Evolutionary conservation across 30 jellyfish, hydroid and myxozoan species (phyloP).

Genomic region (Chironex yamaguchii): DNA sequence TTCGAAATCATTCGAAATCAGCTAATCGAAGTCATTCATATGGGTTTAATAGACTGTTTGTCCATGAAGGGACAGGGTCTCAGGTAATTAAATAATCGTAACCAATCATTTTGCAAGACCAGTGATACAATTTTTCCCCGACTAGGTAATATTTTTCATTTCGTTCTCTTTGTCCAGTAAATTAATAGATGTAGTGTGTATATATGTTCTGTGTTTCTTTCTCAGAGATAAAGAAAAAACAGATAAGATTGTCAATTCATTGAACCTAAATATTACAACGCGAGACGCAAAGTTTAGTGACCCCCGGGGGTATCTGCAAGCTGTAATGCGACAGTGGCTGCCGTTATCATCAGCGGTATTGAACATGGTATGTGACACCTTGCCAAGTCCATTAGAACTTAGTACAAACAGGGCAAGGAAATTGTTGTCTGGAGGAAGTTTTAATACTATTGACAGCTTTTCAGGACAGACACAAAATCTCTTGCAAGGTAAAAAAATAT

Average conservation of each 20-base stretch:
- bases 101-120: too few species aligned
- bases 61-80: too few species aligned
- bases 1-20: too few species aligned
- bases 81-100: too few species aligned
- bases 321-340: conserved; percentile 96
- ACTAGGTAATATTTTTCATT: too few species aligned
- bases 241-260: conserved; percentile 76
- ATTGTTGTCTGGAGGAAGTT: conserved; percentile 81
- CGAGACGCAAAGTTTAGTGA: conserved; percentile 82
- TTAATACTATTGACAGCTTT: conserved; percentile 73
- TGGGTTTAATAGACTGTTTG: too few species aligned
- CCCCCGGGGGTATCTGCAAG: conserved; percentile 75
- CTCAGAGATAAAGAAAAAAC: conserved; percentile 87
- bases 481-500: conserved; percentile 45
- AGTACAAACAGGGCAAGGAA: conserved; percentile 78
- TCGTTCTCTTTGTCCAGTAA: too few species aligned
- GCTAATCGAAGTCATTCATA: too few species aligned
- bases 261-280: conserved; percentile 83
- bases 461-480: conserved; percentile 79
- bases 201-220: too few species aligned
- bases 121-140: too few species aligned
- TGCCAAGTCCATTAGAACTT: conserved; percentile 95
- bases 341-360: conserved; percentile 92
- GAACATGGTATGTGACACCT: conserved; percentile 74
- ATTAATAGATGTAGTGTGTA: too few species aligned